Conservation (phyloP, 2,888 invertebrate species). For the Acleris cristana region DNA sequence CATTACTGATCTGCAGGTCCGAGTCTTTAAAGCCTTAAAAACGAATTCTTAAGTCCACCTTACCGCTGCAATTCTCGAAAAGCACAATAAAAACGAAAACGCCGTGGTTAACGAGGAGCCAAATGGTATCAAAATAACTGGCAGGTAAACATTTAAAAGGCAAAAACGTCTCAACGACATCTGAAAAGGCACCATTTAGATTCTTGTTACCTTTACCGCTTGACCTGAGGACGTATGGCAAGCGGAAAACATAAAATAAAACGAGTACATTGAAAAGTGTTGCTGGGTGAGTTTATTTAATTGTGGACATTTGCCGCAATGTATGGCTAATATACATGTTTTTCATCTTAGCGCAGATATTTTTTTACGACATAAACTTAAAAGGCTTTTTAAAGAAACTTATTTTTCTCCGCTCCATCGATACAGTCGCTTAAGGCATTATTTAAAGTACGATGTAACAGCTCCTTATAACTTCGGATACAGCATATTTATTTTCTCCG, state of each 20-base stretch:
- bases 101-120: slow-evolving; percentile 25
- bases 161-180: slow-evolving; percentile 16
- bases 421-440: slow-evolving; percentile 22
- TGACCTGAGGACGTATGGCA: slow-evolving; percentile 5
- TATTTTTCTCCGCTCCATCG: slow-evolving; percentile 14
- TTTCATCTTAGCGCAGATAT: not conserved
- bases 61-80: slow-evolving; percentile 9
- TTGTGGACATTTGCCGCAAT: slow-evolving; percentile 8
- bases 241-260: slow-evolving; percentile 4
- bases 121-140: slow-evolving; percentile 28
- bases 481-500: slow-evolving; percentile 15
- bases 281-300: not conserved
- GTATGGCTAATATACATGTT: not conserved
- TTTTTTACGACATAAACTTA: not conserved
- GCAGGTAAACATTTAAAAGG: slow-evolving; percentile 22
- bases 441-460: slow-evolving; percentile 23
- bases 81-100: slow-evolving; percentile 24
- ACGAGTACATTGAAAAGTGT: slow-evolving; percentile 20
- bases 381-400: slow-evolving; percentile 26
- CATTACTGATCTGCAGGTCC: slow-evolving; percentile 17
- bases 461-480: slow-evolving; percentile 23
- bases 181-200: slow-evolving; percentile 12
- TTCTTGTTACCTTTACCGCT: slow-evolving; percentile 20
- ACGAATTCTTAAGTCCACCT: slow-evolving; percentile 15
- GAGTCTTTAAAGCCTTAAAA: slow-evolving; percentile 13